phyloP scores from a whole-genome alignment of 2,797 vertebrate genomes.

The Bothrops alternatus region DNA sequence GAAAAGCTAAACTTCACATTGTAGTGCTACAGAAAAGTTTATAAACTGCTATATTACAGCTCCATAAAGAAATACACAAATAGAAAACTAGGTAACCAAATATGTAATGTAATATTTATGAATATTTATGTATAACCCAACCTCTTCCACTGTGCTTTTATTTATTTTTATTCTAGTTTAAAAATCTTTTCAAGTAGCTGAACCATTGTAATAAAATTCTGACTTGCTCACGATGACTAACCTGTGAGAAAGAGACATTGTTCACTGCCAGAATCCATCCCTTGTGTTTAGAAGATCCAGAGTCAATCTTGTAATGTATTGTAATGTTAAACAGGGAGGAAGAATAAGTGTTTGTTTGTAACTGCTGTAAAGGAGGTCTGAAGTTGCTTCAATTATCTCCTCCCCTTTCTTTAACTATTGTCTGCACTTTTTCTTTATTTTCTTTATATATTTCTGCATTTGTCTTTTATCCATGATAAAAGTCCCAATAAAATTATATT shows the following conservation, averaged over 20 bases:
- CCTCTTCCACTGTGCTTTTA: background rate
- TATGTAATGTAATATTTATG: background rate
- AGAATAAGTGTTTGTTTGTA: background rate
- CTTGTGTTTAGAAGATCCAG: background rate
- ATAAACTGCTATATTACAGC: background rate
- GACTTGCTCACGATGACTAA: background rate
- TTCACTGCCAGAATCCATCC: background rate
- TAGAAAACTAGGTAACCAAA: background rate
- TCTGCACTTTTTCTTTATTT: background rate
- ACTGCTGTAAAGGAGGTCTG: background rate
- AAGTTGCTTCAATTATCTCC: background rate
- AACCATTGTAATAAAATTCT: background rate
- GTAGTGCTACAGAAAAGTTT: background rate
- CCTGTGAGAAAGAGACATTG: background rate
- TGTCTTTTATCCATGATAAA: background rate
- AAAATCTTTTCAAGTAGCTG: background rate
- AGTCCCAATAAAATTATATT: background rate
- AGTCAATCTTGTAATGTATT: background rate
- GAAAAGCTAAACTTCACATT: background rate
- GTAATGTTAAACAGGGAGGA: background rate
- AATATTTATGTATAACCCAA: background rate
- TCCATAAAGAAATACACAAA: background rate
- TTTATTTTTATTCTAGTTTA: background rate
- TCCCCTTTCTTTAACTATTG: background rate
- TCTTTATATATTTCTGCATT: background rate